Percentiles rank a stretch among this genome's conserved stretches.
phyloP scores from a whole-genome alignment of 2,113 vertebrate genomes.

The Mastomys coucha region DNA sequence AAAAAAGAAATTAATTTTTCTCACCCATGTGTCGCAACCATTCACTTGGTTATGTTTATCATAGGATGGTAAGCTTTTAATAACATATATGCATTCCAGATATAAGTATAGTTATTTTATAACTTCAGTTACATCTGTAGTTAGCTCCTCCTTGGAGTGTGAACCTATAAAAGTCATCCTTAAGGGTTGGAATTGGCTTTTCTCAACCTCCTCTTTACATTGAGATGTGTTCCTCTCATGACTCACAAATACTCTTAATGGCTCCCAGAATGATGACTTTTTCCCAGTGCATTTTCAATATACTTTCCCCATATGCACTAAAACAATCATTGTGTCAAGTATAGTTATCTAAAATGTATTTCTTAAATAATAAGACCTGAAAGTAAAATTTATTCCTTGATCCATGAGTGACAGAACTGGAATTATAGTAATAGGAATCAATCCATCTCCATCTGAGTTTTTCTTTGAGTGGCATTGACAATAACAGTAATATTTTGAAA shows the following conservation, averaged over 20 bases:
- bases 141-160: background rate
- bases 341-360: background rate
- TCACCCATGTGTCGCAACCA: background rate
- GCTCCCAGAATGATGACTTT: background rate
- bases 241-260: background rate
- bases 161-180: background rate
- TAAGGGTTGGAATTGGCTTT: background rate
- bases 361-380: background rate
- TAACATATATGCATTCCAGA: background rate
- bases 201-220: background rate
- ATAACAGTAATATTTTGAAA: background rate
- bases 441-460: background rate
- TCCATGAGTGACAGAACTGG: background rate
- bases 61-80: background rate
- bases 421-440: background rate
- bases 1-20: background rate
- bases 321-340: background rate
- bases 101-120: background rate
- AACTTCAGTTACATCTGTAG: background rate
- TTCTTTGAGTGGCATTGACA: background rate
- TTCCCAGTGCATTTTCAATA: background rate
- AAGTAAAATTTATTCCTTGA: background rate
- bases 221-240: background rate
- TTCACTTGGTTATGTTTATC: background rate
- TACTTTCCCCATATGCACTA: background rate